Evolutionary conservation across 2,888 invertebrate genomes (phyloP).

Genomic region (Allygus modestus): DNA sequence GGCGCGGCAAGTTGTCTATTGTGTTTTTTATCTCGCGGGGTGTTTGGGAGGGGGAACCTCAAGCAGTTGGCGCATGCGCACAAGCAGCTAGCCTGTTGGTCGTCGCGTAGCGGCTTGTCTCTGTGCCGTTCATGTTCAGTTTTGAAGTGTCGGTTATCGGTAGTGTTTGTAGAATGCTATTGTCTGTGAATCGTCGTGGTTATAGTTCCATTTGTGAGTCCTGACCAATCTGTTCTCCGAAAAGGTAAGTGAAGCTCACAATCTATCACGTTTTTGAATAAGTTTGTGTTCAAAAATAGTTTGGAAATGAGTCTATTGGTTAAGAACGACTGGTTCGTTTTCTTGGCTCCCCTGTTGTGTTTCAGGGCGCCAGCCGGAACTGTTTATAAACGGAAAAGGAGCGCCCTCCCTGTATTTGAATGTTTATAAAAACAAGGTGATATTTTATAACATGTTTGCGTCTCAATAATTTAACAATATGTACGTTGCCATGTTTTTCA

Average conservation of each 20-base stretch:
- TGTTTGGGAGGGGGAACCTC: not conserved
- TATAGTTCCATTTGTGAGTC: conserved; percentile 11
- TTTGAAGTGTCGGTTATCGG: not conserved
- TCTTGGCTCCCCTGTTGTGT: not conserved
- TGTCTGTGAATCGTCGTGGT: not conserved
- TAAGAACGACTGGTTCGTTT: not conserved
- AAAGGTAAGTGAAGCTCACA: not conserved
- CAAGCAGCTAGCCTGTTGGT: not conserved
- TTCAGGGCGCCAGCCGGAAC: not conserved
- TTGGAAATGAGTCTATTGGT: not conserved
- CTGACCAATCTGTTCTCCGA: not conserved
- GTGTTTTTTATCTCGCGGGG: not conserved
- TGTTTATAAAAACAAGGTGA: too few species aligned
- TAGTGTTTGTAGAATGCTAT: not conserved
- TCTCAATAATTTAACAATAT: too few species aligned
- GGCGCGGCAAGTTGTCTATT: conserved; percentile 2
- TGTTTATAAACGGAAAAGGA: not conserved
- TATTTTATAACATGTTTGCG: too few species aligned
- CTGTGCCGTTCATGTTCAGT: not conserved
- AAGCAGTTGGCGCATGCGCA: not conserved
- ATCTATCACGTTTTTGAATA: not conserved
- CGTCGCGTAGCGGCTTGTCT: not conserved
- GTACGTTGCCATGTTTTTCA: too few species aligned
- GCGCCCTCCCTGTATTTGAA: too few species aligned
- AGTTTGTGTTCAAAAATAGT: not conserved